phyloP scores from a whole-genome alignment of 2,888 invertebrate genomes.

The Lycocerus yunnanus region DNA sequence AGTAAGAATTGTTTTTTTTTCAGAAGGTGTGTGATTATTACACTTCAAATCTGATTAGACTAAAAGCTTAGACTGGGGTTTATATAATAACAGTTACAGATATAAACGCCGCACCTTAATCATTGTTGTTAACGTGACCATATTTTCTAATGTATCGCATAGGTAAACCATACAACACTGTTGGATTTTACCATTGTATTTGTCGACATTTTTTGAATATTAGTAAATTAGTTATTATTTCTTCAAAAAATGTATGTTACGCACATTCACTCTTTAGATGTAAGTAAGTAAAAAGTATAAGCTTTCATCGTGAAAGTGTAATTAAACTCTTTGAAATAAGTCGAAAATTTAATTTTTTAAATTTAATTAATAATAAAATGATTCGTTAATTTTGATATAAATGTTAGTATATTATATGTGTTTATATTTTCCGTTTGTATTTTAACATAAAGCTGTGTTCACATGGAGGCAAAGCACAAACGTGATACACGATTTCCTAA shows the following conservation, averaged over 20 bases:
- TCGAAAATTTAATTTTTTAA: too few relatives aligned
- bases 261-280: background rate
- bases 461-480: background rate
- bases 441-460: background rate
- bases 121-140: constrained; percentile 15
- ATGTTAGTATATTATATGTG: background rate
- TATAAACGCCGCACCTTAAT: constrained; percentile 13
- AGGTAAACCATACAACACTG: background rate
- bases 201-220: background rate
- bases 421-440: background rate
- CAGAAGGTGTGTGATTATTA: constrained; percentile 9
- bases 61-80: constrained; percentile 12
- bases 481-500: background rate
- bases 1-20: background rate
- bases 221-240: background rate
- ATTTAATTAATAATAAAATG: too few relatives aligned
- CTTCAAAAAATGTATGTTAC: background rate
- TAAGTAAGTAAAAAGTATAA: too few relatives aligned
- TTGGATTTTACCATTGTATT: background rate
- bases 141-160: constrained; percentile 2
- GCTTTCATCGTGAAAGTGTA: too few relatives aligned
- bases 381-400: background rate
- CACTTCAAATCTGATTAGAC: constrained; percentile 10
- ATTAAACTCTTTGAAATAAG: too few relatives aligned
- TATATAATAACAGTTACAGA: constrained; percentile 17